phyloP scores from a whole-genome alignment of 2,797 vertebrate genomes.

The Chaetodon trifasciatus region DNA sequence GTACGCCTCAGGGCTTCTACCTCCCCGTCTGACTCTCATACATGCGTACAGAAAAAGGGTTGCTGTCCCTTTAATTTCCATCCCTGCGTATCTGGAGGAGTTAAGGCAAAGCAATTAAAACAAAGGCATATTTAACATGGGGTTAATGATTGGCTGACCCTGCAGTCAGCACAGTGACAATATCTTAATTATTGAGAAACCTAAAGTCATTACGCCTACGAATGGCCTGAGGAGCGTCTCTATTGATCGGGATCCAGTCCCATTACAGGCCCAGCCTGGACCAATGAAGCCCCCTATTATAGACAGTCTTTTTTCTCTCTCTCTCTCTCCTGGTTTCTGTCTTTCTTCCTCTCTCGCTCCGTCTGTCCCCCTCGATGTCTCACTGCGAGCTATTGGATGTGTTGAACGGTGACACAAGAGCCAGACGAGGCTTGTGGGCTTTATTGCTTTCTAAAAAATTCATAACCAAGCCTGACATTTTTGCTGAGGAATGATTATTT shows the following conservation, averaged over 20 bases:
- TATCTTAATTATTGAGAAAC: slow-evolving; percentile 90
- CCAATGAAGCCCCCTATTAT: slow-evolving; percentile 78
- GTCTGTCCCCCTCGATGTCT: slow-evolving; percentile 48
- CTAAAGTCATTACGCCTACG: slow-evolving; percentile 88
- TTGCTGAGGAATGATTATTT: slow-evolving; percentile 80
- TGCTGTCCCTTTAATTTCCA: slow-evolving; percentile 84
- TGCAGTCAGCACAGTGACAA: slow-evolving; percentile 87
- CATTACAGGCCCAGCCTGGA: slow-evolving; percentile 80
- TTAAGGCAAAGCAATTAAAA: slow-evolving; percentile 88
- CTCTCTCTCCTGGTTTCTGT: slow-evolving; percentile 22
- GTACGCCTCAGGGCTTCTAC: slow-evolving; percentile 57
- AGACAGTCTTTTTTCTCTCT: slow-evolving; percentile 53
- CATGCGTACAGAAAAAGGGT: slow-evolving; percentile 53
- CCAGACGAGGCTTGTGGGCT: slow-evolving; percentile 68
- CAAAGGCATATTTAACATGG: slow-evolving; percentile 89
- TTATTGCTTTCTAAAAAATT: slow-evolving; percentile 84
- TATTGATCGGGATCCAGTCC: slow-evolving; percentile 88
- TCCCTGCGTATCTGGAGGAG: slow-evolving; percentile 79
- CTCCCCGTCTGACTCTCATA: slow-evolving; percentile 28
- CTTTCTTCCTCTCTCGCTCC: slow-evolving; percentile 7
- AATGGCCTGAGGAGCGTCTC: slow-evolving; percentile 84
- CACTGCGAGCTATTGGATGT: slow-evolving; percentile 70
- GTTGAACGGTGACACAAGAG: slow-evolving; percentile 74
- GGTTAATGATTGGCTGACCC: slow-evolving; percentile 90
- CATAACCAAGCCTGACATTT: slow-evolving; percentile 78